Evolutionary conservation across 2,888 invertebrate genomes (phyloP).

Genomic region (Cheilosia urbana): DNA sequence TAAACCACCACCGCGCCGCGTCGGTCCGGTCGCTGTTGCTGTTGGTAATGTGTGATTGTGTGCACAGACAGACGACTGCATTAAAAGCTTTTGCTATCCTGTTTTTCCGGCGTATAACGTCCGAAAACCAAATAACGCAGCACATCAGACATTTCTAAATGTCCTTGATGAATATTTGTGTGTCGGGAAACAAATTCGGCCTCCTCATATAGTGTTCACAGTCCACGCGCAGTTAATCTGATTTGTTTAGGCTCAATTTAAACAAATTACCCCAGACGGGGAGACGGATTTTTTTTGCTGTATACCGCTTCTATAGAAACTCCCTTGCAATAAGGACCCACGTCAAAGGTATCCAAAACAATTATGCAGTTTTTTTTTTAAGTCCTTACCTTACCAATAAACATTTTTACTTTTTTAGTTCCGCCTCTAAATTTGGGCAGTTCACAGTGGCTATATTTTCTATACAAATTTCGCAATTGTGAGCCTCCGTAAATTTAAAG

Average conservation of each 20-base stretch:
- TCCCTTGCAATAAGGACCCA: background rate
- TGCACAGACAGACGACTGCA: constrained; percentile 45
- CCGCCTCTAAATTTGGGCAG: too few relatives aligned
- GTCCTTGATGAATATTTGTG: constrained; percentile 50
- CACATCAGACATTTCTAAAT: constrained; percentile 49
- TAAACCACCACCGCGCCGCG: constrained; percentile 36
- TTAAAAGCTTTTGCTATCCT: constrained; percentile 53
- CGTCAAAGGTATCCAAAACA: constrained; percentile 28
- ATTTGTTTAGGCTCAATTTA: constrained; percentile 57
- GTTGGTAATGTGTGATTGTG: background rate
- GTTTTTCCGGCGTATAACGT: constrained; percentile 39
- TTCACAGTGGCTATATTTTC: too few relatives aligned
- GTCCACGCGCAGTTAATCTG: constrained; percentile 42
- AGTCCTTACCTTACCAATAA: too few relatives aligned
- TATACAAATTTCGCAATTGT: too few relatives aligned
- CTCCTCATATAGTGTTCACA: constrained; percentile 11
- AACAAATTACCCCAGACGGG: constrained; percentile 34
- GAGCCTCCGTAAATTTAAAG: too few relatives aligned
- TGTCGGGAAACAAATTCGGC: background rate
- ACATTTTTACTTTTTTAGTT: too few relatives aligned
- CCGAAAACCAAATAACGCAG: constrained; percentile 39
- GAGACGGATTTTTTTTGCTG: background rate
- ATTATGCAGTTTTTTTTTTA: constrained; percentile 15
- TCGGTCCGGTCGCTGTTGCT: background rate
- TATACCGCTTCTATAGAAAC: too few relatives aligned